These are phyloP conservation scores for Telenomus remus DNA, from an alignment of 1,140 invertebrate species.

Conservation along the genomic window DNA sequence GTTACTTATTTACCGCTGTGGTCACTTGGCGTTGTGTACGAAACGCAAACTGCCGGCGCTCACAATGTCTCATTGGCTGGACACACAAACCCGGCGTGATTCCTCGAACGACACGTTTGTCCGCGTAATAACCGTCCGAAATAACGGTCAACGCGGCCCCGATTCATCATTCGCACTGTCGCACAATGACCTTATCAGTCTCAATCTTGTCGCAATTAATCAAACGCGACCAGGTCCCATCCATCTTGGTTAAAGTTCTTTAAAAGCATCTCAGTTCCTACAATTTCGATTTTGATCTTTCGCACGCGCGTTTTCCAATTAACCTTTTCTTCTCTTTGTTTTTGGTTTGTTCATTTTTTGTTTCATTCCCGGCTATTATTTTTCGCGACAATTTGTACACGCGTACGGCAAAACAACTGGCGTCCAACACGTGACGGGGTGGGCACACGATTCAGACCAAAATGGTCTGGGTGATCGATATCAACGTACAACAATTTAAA, in stretches of 20 bases:
- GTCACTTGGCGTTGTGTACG: conserved; percentile 16
- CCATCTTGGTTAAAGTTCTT: conserved; percentile 41
- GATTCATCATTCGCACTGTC: conserved; percentile 27
- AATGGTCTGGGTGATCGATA: conserved; percentile 33
- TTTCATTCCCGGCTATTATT: conserved; percentile 36
- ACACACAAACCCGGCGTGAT: conserved; percentile 18
- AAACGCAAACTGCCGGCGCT: conserved; percentile 20
- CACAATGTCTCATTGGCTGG: conserved; percentile 34
- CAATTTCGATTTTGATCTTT: conserved; percentile 33
- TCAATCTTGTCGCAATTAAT: conserved; percentile 40
- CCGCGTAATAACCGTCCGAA: conserved; percentile 21
- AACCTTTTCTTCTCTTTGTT: conserved; percentile 1
- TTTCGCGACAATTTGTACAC: conserved; percentile 51
- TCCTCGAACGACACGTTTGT: conserved; percentile 9
- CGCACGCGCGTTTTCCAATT: conserved; percentile 21
- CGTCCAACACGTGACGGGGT: conserved; percentile 44
- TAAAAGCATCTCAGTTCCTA: conserved; percentile 29
- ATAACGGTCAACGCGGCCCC: conserved; percentile 6
- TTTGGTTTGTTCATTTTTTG: too few relatives aligned
- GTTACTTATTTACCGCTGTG: conserved; percentile 9
- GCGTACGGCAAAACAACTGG: conserved; percentile 29
- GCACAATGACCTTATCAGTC: conserved; percentile 24
- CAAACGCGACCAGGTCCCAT: conserved; percentile 24
- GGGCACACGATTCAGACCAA: conserved; percentile 28
- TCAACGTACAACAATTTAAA: conserved; percentile 32